Base-by-base conservation (phyloP, 2,888 invertebrate genomes). In the Spialia ferax region DNA sequence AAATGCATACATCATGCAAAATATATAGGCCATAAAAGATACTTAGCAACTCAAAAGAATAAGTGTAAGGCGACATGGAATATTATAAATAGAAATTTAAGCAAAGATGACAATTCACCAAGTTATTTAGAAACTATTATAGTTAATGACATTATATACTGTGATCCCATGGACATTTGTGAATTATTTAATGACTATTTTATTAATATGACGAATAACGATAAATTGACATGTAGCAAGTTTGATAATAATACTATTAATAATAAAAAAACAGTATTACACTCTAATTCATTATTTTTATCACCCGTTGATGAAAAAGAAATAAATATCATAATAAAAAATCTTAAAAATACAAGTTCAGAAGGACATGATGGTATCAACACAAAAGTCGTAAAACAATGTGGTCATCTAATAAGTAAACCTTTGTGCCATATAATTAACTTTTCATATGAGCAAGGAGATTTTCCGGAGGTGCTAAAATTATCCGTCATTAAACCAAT, bases 371-470 rank as follows among this genome's bases (percentile, higher is more conserved):
- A 50, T 11, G 50, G 22, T 3, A 50, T 50, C 7, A 50, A 50
- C 11, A 50, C 50, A 22, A 50, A 50, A 50, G 20, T 50, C 11
- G 22, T 50, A 20, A 50, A 50, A 50, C 1, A 11, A 1, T 20
- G 50, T 10, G 50, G n/a, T 20, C 15, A 50, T 2, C 22, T 20
- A 20, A 50, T 50, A 11, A 11, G 48, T 11, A 2, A 11, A 50
- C 22, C 52, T 11, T 52, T 52, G 20, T 52, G 52, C n/a, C 52
- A 52, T 6, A 52, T 52, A 10, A 52, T 52, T 13, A 50, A 52
- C n/a, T 52, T 6, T 22, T 52, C 23, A 13, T 52, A 20, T 11
- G 23, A 23, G 15, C 2, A 50, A 11, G 50, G 50, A 5, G 22
- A 22, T 22, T 50, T 22, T 13, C 50, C 50, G 18, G 20, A 50